Evolutionary conservation across 2,888 invertebrate species (phyloP), one percentile per base, ranked within the genome.

Genomic region (Epistrophe grossulariae): DNA sequence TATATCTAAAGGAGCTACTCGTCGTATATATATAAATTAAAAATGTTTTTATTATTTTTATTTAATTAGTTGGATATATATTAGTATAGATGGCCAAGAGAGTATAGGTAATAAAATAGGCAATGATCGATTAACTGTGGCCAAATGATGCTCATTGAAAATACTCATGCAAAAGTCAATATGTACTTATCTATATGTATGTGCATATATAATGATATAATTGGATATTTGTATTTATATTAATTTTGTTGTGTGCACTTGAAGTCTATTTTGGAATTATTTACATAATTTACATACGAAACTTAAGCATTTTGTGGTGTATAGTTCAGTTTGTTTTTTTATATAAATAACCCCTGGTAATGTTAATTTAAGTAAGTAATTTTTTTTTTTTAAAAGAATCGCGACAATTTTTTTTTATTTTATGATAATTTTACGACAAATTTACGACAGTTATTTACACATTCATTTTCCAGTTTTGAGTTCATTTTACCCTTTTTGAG

Each of bases 41-140:
- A 59, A 59, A 59, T 38, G 10, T 59, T 38, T 59, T 35, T 9
- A 43, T 43, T 62, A 19, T 24, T 62, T 43, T 15, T 60, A 24
- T 40, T 43, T 62, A 62, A 43, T 43, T 28, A 62, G 15, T 62
- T 40, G 13, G 8, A 13, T 62, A n/a, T n/a, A n/a, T n/a, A n/a
- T n/a, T n/a, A 8, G 9, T 4, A 15, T 62, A 4, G 13, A 57
- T 31, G 10, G 55, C 28, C 4, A 15, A 35, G 17, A 19, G 17
- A n/a, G 28, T 24, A 13, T 3, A 24, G 52, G 24, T 11, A 55
- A 8, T 28, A 13, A 55, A 55, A 55, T 15, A 17, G n/a, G 38
- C 35, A 38, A 35, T 59, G 59, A 11, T 35, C n/a, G 59, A 6
- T 59, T 38, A 59, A 59, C 17, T 17, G n/a, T 17, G 24, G 11